These are phyloP conservation scores for Tipula helvola DNA, from an alignment of 2,888 invertebrate species.

Conservation along the genomic window DNA sequence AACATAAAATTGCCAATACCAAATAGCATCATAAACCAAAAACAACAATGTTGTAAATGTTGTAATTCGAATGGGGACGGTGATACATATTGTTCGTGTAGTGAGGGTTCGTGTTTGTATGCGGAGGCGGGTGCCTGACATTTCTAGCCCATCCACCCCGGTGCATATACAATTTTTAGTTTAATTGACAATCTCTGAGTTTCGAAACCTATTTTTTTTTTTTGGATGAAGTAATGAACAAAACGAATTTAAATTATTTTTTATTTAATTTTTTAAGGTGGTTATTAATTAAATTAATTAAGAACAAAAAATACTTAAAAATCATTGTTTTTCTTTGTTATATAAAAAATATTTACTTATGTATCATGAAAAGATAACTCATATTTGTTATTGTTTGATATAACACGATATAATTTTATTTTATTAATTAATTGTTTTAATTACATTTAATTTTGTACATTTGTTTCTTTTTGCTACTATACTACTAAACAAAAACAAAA, in stretches of 20 bases:
- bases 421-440: not conserved
- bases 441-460: not conserved
- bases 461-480: not conserved
- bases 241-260: not conserved
- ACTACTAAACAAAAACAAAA: not conserved
- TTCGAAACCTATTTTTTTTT: not conserved
- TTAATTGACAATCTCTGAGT: not conserved
- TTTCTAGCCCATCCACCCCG: not conserved
- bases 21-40: slow-evolving; percentile 16
- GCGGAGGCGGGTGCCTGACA: slow-evolving; percentile 39
- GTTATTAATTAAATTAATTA: not conserved
- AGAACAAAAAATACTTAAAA: not conserved
- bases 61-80: slow-evolving; percentile 40
- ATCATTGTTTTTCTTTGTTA: not conserved
- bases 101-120: slow-evolving; percentile 48
- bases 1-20: not conserved
- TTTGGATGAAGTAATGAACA: not conserved
- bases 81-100: slow-evolving; percentile 49
- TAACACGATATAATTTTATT: not conserved
- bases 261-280: not conserved
- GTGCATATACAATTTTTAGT: not conserved
- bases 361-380: not conserved
- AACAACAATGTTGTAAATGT: slow-evolving; percentile 33
- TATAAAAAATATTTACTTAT: not conserved
- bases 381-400: not conserved